A percentile compares a stretch with the other conserved stretches of the same genome.
phyloP scores from a whole-genome alignment of 1,140 invertebrate species.

The Hestina assimilis region DNA sequence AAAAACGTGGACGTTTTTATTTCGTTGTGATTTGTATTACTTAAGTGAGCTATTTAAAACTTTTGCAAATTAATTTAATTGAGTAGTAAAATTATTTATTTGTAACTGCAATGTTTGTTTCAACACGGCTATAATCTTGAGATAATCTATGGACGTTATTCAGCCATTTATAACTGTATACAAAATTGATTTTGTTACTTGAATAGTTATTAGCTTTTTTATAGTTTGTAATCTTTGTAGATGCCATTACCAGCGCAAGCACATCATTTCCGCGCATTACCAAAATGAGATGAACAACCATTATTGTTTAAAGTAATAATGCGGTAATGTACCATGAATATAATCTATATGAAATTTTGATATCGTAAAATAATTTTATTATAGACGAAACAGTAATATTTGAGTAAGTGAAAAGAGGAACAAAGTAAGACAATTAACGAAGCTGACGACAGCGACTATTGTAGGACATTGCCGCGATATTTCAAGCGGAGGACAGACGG shows the following conservation, averaged over 20 bases:
- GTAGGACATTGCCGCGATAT: slow-evolving; percentile 68
- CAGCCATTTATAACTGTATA: slow-evolving; percentile 59
- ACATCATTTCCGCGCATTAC: slow-evolving; percentile 61
- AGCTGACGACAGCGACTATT: slow-evolving; percentile 66
- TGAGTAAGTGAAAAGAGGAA: slow-evolving; percentile 6
- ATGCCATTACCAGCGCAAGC: slow-evolving; percentile 49
- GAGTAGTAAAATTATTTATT: not conserved
- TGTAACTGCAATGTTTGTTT: not conserved
- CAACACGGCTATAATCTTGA: not conserved
- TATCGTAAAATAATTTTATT: not conserved
- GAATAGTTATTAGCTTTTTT: slow-evolving; percentile 67
- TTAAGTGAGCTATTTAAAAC: too few species aligned
- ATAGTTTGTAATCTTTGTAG: slow-evolving; percentile 55
- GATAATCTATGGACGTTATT: slow-evolving; percentile 6
- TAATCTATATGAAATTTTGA: not conserved
- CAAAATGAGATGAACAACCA: slow-evolving; percentile 47
- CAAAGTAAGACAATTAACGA: slow-evolving; percentile 61
- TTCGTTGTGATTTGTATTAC: too few species aligned
- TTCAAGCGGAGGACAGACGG: slow-evolving; percentile 57
- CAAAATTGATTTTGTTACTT: slow-evolving; percentile 69
- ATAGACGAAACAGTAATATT: not conserved
- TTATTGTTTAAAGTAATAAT: slow-evolving; percentile 45
- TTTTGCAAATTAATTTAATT: too few species aligned
- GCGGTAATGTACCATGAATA: not conserved
- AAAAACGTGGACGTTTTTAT: too few species aligned